Evolutionary conservation across 2,113 vertebrate species (phyloP), one percentile per base, ranked within the genome.

Genomic region (human): DNA sequence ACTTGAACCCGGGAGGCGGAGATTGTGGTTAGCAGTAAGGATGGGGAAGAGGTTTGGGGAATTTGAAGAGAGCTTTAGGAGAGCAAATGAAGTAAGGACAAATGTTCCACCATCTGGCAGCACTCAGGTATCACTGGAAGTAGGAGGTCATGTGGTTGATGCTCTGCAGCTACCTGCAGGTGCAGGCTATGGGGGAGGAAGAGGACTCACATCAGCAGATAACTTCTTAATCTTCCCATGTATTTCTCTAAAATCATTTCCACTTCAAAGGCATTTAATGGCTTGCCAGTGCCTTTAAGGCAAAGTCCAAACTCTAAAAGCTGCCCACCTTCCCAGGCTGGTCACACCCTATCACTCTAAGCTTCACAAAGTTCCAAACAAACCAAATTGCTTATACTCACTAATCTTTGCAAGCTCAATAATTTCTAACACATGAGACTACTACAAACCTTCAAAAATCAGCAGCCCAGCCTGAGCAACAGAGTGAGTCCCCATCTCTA

Each of bases 111-210:
- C 8, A 14, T 30, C 17, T 8, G 11, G 61, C 8, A 40, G 38
- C 17, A 40, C 52, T 18, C 5, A 38, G 27, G 4, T 13, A n/a
- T 22, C 80, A 32, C 8, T 48, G n/a, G 10, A 52, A 35, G 18
- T 23, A 5, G 27, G 20, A 35, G 40, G 25, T 79, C 84, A 70
- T 18, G 73, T 30, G 50, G 59, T 32, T 8, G 23, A 93, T 17
- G 35, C 2, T 76, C 30, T 75, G 40, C 13, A 48, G 84, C 8
- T 8, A 25, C 35, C 66, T 12, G 8, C 5, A 87, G 14, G 50
- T 70, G 8, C 22, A 25, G 30, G 13, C 2, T 0, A 9, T 1
- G 6, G 18, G 8, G 2, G 7, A 50, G 2, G 3, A 23, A 23
- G 8, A 30, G 27, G 68, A 35, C 13, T 30, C 40, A 68, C 25